Conservation (phyloP, 23 tunicate species). For the Halocynthia roretzi region DNA sequence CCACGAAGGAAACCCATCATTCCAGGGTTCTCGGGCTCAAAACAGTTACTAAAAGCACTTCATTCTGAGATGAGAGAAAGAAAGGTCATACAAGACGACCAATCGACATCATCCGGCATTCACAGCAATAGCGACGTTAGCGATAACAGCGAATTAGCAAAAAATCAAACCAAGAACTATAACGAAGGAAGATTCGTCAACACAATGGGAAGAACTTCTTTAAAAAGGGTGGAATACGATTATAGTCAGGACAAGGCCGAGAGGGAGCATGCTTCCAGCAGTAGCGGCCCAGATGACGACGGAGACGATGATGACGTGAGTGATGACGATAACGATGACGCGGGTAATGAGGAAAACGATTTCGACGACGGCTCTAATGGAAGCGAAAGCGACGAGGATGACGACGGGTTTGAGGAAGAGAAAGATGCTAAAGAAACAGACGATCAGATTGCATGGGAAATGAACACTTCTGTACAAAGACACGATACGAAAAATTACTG, state of each 20-base stretch:
- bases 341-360: constrained; percentile 2
- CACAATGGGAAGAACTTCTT: constrained; percentile 13
- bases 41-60: constrained; percentile 41
- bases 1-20: constrained; percentile 51
- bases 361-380: constrained; percentile 3
- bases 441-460: background rate
- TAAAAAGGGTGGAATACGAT: background rate
- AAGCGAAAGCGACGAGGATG: constrained; percentile 6
- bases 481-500: background rate
- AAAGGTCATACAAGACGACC: constrained; percentile 17
- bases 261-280: background rate
- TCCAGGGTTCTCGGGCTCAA: constrained; percentile 24
- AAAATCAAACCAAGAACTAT: background rate
- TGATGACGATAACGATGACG: constrained; percentile 20
- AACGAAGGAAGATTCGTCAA: background rate
- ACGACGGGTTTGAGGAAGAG: background rate
- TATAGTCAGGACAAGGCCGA: constrained; percentile 7
- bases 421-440: background rate
- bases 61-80: constrained; percentile 64
- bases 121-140: constrained; percentile 46
- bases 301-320: constrained; percentile 19
- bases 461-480: background rate
- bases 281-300: constrained; percentile 37
- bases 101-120: constrained; percentile 30
- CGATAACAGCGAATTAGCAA: constrained; percentile 13